A percentile compares a stretch with the other conserved stretches of the same genome.
Evolutionary conservation across 2,797 vertebrate species (phyloP).

Genomic region (Notolabrus celidotus): DNA sequence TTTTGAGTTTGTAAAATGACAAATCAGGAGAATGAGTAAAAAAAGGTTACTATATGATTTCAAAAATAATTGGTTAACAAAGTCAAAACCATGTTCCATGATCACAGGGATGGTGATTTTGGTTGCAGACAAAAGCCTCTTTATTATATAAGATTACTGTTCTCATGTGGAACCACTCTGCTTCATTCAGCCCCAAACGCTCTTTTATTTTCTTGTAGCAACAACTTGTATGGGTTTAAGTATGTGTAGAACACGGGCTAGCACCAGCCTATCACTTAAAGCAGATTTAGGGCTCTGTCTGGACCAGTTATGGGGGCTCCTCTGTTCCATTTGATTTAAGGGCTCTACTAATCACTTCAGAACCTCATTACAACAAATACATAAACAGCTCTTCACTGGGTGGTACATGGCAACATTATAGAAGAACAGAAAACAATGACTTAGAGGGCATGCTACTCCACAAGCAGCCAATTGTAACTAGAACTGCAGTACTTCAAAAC

Average conservation of each 20-base stretch:
- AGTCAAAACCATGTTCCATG: background rate
- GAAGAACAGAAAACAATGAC: no score
- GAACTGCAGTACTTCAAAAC: conserved; percentile 3
- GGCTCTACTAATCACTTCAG: no score
- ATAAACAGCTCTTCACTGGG: no score
- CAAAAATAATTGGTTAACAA: conserved; percentile 8
- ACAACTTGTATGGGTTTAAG: conserved; percentile 12
- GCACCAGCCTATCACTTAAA: background rate
- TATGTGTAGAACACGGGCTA: background rate
- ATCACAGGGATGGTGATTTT: conserved; percentile 25
- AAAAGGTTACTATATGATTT: background rate
- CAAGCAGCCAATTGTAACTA: background rate
- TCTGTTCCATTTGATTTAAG: no score
- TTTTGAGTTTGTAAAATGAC: background rate
- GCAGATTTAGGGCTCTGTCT: no score
- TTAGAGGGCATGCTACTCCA: no score
- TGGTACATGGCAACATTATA: no score
- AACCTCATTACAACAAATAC: no score
- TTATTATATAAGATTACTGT: conserved; percentile 21
- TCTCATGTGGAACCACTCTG: background rate
- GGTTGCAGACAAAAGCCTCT: conserved; percentile 16
- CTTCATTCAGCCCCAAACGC: conserved; percentile 1
- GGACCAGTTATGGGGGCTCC: no score
- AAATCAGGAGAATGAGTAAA: background rate
- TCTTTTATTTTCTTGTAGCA: conserved; percentile 14